Base-by-base conservation (phyloP, 2,113 vertebrate species). In the Mungos mungo region DNA sequence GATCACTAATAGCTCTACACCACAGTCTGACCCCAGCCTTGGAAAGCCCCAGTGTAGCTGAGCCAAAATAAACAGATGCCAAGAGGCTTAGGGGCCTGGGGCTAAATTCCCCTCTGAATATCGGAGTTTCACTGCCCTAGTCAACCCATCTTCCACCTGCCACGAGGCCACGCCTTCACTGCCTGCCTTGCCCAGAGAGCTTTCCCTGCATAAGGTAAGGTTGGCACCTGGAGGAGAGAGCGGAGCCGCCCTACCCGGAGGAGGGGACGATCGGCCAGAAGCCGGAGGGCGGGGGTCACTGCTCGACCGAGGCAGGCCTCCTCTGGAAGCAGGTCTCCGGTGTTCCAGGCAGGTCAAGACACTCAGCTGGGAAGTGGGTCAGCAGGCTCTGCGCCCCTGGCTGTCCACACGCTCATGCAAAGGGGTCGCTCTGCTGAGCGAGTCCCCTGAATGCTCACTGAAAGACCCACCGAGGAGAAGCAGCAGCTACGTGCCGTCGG, bases 11-110 rank as follows among this genome's bases (percentile, higher is more conserved):
- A 88, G 66, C 79, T 23, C 33, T 45, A 23, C 27, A 66, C 87
- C 77, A 63, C 57, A 23, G 31, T 76, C n/a, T 93, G 57, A 89
- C 29, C 89, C 45, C 4, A 45, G 25, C 14, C 47, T 47, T 50
- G 88, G 96, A 95, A 95, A 97, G 86, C 31, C 74, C 95, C 96
- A 47, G n/a, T 6, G 31, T 4, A 65, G 71, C 50, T 57, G 71
- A 35, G 33, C 69, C 79, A 71, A 85, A 95, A 71, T 33, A 97
- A 92, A 47, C 41, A 94, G 68, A 86, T 27, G 14, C 25, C 77
- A 89, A 66, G 18, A 71, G 45, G 60, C 23, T 10, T 13, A 13
- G 27, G 21, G 69, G 15, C 65, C 63, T 45, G 29, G 29, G 45
- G 35, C 41, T 3, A 9, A 86, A 29, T 9, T 11, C 16, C 19